Conservation (phyloP, 2,797 vertebrate species). For the Channallabes apus region DNA sequence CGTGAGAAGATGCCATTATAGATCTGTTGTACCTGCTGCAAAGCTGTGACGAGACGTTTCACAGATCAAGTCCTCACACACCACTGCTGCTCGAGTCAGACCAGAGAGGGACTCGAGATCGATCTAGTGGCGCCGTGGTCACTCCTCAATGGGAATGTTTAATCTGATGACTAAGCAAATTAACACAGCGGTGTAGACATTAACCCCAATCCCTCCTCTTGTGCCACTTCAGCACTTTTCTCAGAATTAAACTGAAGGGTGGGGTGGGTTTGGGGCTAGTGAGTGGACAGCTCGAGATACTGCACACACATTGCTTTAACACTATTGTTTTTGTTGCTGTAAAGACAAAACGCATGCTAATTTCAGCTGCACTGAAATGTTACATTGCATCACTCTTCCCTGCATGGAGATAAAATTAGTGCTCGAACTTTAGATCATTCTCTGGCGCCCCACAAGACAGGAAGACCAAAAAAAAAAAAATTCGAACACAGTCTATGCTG, state of each 20-base stretch:
- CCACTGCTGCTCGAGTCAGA: not conserved
- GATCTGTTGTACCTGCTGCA: conserved; percentile 2
- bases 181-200: conserved; percentile 1
- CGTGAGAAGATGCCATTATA: conserved; percentile 6
- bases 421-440: conserved; percentile 1
- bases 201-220: conserved; percentile 2
- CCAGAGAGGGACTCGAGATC: not conserved
- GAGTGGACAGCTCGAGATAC: not conserved
- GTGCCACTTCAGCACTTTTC: conserved; percentile 31
- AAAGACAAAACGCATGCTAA: not conserved
- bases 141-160: conserved; percentile 3
- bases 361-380: not conserved
- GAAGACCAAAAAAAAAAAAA: no score
- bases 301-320: no score
- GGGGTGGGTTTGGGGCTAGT: no score
- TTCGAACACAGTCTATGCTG: conserved; percentile 8
- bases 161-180: conserved; percentile 36
- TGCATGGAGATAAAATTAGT: conserved; percentile 18
- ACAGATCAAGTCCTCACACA: not conserved
- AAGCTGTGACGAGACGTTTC: not conserved
- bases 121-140: not conserved
- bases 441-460: not conserved
- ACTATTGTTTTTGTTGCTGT: no score
- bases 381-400: conserved; percentile 33
- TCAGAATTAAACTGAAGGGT: not conserved